A percentile compares a stretch with the other conserved stretches of the same genome.
phyloP scores from a whole-genome alignment of 2,113 vertebrate genomes.

The Halichoeres trimaculatus region DNA sequence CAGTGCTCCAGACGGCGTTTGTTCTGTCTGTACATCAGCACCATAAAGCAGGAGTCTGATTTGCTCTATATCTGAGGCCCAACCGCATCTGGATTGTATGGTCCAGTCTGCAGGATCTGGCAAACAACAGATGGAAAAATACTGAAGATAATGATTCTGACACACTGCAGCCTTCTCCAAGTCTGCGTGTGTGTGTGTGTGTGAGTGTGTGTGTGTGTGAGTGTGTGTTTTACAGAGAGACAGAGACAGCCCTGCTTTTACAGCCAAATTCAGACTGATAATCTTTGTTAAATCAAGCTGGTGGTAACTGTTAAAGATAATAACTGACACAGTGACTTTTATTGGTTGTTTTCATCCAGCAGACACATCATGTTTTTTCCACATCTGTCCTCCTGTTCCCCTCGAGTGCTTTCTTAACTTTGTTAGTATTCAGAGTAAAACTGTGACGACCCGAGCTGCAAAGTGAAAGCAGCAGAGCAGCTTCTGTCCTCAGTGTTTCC shows the following conservation, averaged over 20 bases:
- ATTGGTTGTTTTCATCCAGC: slow-evolving; percentile 8
- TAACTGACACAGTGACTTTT: slow-evolving; percentile 29
- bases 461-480: neutral
- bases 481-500: neutral
- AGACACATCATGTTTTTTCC: neutral
- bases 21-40: slow-evolving; percentile 31
- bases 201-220: neutral
- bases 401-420: slow-evolving; percentile 10
- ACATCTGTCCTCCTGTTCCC: slow-evolving; percentile 4
- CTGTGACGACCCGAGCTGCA: neutral
- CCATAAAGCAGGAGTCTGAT: slow-evolving; percentile 35
- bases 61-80: slow-evolving; percentile 62
- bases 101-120: slow-evolving; percentile 74
- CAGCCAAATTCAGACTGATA: slow-evolving; percentile 23
- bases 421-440: neutral
- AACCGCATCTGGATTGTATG: slow-evolving; percentile 81
- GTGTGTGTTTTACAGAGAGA: neutral
- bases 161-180: slow-evolving; percentile 57
- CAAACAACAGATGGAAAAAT: slow-evolving; percentile 80
- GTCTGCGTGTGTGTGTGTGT: slow-evolving; percentile 4
- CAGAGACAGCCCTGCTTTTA: neutral
- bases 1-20: slow-evolving; percentile 14
- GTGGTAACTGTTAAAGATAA: slow-evolving; percentile 25
- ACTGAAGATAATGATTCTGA: slow-evolving; percentile 81
- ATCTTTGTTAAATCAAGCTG: slow-evolving; percentile 26